A percentile compares a stretch with the other conserved stretches of the same genome.
phyloP scores from a whole-genome alignment of 2,113 vertebrate genomes.

The Marmota flaviventris region DNA sequence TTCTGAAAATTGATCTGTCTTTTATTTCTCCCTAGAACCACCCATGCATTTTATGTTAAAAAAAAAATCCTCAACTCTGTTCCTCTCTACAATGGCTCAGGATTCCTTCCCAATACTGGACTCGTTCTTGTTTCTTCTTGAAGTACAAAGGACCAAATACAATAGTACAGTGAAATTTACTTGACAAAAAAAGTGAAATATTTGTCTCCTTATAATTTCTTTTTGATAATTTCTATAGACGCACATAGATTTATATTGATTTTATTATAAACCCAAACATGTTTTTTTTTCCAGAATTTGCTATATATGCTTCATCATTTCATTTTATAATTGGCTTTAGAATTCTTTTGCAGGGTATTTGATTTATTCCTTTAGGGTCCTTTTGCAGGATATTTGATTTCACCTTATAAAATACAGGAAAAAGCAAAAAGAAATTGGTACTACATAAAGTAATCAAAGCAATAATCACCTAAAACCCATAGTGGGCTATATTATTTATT shows the following conservation, averaged over 20 bases:
- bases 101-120: rapidly evolving
- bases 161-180: not conserved
- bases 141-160: not conserved
- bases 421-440: not conserved
- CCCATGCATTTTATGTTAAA: not conserved
- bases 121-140: not conserved
- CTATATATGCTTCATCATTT: not conserved
- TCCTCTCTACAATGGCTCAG: not conserved
- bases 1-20: not conserved
- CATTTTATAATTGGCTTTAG: not conserved
- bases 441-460: not conserved
- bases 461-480: not conserved
- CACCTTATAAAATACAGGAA: slow-evolving; percentile 9
- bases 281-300: not conserved
- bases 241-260: not conserved
- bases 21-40: not conserved
- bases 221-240: not conserved
- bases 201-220: not conserved
- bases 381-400: not conserved
- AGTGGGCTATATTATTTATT: not conserved
- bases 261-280: not conserved
- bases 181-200: not conserved
- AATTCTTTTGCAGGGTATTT: not conserved
- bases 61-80: not conserved
- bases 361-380: not conserved